Conservation (phyloP, 2,888 invertebrate species). For the Diaphora mendica region DNA sequence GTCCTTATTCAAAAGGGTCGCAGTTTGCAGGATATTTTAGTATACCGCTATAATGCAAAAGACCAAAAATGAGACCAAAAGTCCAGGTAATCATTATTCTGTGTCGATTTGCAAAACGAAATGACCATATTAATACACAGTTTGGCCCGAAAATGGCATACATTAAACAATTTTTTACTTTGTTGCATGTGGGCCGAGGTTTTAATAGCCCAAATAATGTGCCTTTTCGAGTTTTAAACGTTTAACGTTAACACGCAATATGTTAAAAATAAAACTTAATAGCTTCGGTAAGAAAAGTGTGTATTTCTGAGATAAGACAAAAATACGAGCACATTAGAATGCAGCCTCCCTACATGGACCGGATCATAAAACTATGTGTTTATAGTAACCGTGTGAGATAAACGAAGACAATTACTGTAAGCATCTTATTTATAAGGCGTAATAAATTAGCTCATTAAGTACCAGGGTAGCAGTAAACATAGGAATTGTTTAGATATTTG, state of each 20-base stretch:
- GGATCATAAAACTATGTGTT: slow-evolving; percentile 59
- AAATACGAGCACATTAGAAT: slow-evolving; percentile 39
- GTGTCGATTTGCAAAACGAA: not conserved
- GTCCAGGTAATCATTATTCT: not conserved
- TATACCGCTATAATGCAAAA: not conserved
- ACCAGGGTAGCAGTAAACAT: slow-evolving; percentile 39
- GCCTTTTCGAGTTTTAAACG: not conserved
- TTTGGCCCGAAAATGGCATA: not conserved
- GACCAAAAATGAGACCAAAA: not conserved
- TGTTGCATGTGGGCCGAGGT: not conserved
- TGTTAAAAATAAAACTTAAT: slow-evolving; percentile 43
- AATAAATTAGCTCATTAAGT: slow-evolving; percentile 50
- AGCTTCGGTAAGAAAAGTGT: slow-evolving; percentile 44
- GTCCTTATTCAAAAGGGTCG: not conserved
- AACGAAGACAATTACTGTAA: slow-evolving; percentile 70
- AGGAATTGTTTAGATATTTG: slow-evolving; percentile 39
- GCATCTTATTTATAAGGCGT: slow-evolving; percentile 66
- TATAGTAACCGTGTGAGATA: slow-evolving; percentile 65
- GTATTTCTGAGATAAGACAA: slow-evolving; percentile 42
- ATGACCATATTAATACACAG: not conserved
- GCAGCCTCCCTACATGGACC: slow-evolving; percentile 48
- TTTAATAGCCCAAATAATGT: not conserved
- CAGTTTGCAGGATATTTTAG: not conserved
- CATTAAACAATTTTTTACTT: not conserved
- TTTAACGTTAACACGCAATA: slow-evolving; percentile 23